phyloP scores from a whole-genome alignment of 2,888 invertebrate species.

The Megastigmus dorsalis region DNA sequence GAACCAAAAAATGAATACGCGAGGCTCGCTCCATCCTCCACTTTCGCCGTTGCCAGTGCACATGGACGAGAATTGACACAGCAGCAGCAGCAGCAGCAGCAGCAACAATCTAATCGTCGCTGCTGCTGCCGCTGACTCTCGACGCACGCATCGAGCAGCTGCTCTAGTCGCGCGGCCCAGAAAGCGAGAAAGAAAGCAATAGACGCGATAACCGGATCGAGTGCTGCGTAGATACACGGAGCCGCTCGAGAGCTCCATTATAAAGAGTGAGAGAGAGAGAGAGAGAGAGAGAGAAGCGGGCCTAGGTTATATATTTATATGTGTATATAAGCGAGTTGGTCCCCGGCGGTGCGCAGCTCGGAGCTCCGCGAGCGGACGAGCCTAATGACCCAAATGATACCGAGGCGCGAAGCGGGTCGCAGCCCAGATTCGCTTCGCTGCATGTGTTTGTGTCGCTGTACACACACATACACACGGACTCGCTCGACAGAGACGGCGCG shows the following conservation, averaged over 20 bases:
- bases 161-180: too few species aligned
- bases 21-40: too few species aligned
- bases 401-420: slow-evolving; percentile 63
- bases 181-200: too few species aligned
- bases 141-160: too few species aligned
- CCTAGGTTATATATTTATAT: slow-evolving; percentile 29
- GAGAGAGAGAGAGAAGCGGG: slow-evolving; percentile 28
- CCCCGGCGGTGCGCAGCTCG: slow-evolving; percentile 34
- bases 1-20: too few species aligned
- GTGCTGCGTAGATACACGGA: too few species aligned
- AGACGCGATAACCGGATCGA: too few species aligned
- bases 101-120: too few species aligned
- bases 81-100: too few species aligned
- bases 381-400: slow-evolving; percentile 68
- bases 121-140: too few species aligned
- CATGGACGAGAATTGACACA: too few species aligned
- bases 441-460: neutral
- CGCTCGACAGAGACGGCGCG: neutral
- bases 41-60: neutral
- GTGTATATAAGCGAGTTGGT: neutral
- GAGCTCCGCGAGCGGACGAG: slow-evolving; percentile 41
- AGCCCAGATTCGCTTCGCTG: slow-evolving; percentile 63
- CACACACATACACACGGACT: slow-evolving; percentile 1
- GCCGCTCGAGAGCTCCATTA: too few species aligned
- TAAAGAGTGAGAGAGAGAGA: slow-evolving; percentile 5